phyloP scores from a whole-genome alignment of 2,888 invertebrate species.

The Vannuccia rotundouncinata region DNA sequence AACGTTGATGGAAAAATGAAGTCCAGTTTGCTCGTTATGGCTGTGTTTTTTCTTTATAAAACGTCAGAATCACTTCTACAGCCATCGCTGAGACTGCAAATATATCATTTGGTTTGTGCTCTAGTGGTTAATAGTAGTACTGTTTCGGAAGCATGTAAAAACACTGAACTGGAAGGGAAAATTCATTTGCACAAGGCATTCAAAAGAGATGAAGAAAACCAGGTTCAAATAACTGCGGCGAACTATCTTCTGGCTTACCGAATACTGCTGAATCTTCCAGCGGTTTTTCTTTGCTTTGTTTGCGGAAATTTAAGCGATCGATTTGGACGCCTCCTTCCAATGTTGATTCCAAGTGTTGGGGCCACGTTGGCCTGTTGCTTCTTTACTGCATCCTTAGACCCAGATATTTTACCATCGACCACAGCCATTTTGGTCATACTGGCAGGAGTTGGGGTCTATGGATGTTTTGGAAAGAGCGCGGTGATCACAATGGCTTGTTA shows the following conservation, averaged over 20 bases:
- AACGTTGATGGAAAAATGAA: background rate
- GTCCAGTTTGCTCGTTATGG: conserved; percentile 44
- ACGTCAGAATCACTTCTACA: conserved; percentile 54
- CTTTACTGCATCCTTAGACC: conserved; percentile 45
- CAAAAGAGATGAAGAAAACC: conserved; percentile 44
- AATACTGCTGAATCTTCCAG: conserved; percentile 53
- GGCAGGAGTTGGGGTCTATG: conserved; percentile 49
- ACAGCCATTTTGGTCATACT: conserved; percentile 43
- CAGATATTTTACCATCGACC: background rate
- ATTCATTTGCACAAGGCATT: conserved; percentile 40
- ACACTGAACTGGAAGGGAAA: conserved; percentile 16
- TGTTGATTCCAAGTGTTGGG: conserved; percentile 52
- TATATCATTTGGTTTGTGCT: conserved; percentile 49
- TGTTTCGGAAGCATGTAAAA: background rate
- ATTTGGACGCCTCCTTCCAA: conserved; percentile 50
- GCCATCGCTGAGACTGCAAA: conserved; percentile 51
- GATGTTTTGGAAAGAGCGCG: conserved; percentile 54
- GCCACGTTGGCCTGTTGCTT: conserved; percentile 48
- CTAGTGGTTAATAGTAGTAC: conserved; percentile 35
- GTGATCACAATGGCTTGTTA: conserved; percentile 56
- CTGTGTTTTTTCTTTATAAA: conserved; percentile 55
- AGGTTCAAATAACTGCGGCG: conserved; percentile 47
- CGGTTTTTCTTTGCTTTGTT: conserved; percentile 51
- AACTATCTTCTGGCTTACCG: conserved; percentile 50
- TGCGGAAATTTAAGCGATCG: conserved; percentile 56